A percentile compares a stretch with the other conserved stretches of the same genome.
phyloP scores from a whole-genome alignment of 2,797 vertebrate species.

The Amblyraja radiata region DNA sequence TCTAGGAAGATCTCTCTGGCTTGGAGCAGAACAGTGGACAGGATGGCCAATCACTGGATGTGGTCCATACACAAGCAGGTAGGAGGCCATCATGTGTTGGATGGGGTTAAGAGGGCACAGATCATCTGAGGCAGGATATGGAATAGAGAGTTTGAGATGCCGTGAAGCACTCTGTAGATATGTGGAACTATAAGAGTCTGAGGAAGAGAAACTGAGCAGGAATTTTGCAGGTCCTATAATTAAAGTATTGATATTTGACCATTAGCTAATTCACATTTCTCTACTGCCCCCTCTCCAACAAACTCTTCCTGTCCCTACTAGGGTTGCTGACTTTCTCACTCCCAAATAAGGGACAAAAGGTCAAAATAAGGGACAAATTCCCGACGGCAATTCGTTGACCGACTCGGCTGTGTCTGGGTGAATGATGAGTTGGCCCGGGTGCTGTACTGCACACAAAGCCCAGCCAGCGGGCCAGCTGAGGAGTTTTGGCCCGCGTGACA shows the following conservation, averaged over 20 bases:
- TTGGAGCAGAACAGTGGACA: background rate
- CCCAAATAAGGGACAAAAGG: too few relatives aligned
- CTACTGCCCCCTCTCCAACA: background rate
- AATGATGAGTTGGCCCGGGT: too few relatives aligned
- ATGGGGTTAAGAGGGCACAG: too few relatives aligned
- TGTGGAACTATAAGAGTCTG: background rate
- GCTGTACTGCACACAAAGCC: too few relatives aligned
- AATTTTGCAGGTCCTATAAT: background rate
- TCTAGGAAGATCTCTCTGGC: slow-evolving; percentile 2
- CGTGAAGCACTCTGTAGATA: background rate
- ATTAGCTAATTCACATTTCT: background rate
- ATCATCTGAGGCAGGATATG: background rate
- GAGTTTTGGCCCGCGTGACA: too few relatives aligned
- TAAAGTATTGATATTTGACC: background rate
- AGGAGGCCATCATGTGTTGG: background rate
- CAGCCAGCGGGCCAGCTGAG: too few relatives aligned
- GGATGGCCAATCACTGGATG: too few relatives aligned
- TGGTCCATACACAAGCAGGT: background rate
- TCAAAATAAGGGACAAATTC: too few relatives aligned
- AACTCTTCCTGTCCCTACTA: background rate
- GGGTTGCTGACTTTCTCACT: too few relatives aligned
- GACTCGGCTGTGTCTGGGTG: too few relatives aligned
- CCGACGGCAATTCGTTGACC: too few relatives aligned
- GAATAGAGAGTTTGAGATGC: background rate
- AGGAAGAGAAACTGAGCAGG: background rate